Evolutionary conservation across 2,888 invertebrate genomes (phyloP).

Genomic region (Clunio marinus): DNA sequence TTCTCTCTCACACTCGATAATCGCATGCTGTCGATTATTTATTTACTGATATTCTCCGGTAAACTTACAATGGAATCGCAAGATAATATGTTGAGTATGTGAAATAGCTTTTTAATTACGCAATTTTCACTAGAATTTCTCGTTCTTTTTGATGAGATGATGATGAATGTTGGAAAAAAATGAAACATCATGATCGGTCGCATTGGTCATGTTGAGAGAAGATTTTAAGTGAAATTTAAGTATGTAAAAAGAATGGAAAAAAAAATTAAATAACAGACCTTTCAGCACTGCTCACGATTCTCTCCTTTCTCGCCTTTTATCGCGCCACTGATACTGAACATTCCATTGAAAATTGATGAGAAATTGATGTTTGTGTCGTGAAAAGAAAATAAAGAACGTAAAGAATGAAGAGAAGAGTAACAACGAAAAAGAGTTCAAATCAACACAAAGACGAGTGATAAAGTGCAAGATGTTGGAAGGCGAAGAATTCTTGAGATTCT

Average conservation of each 20-base stretch:
- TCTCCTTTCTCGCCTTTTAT: constrained; percentile 4
- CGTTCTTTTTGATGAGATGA: background rate
- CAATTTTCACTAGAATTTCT: constrained; percentile 24
- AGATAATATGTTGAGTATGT: constrained; percentile 23
- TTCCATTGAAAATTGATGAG: constrained; percentile 1
- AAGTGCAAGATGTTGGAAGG: background rate
- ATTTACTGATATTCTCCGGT: background rate
- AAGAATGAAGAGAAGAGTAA: background rate
- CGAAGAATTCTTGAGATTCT: background rate
- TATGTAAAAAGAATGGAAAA: background rate
- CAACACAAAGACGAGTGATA: background rate
- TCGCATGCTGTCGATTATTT: too few species aligned
- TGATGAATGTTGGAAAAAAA: background rate
- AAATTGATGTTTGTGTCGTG: constrained; percentile 10
- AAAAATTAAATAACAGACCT: background rate
- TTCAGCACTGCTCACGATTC: background rate
- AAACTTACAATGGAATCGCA: background rate
- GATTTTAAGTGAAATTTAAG: background rate
- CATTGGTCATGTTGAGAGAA: background rate
- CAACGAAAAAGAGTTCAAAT: constrained; percentile 4
- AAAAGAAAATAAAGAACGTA: background rate
- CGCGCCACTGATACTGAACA: constrained; percentile 10
- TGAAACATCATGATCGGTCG: constrained; percentile 5
- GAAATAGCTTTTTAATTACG: constrained; percentile 36
- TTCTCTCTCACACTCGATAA: background rate